phyloP scores from a whole-genome alignment of 2,113 vertebrate genomes.

The Melanocharis versteri region DNA sequence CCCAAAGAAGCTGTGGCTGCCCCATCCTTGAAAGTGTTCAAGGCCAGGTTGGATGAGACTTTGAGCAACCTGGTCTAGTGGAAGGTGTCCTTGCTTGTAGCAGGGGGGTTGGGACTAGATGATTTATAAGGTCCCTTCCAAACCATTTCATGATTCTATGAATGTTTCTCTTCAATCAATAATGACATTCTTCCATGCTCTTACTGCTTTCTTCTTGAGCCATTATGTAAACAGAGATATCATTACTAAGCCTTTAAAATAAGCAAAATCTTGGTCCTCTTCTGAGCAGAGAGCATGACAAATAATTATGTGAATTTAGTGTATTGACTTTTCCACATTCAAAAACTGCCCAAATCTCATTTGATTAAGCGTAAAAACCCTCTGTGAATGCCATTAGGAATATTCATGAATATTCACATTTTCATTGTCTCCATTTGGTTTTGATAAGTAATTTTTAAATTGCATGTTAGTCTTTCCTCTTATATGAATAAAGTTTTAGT shows the following conservation, averaged over 20 bases:
- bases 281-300: constrained; percentile 33
- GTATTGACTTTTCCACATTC: constrained; percentile 51
- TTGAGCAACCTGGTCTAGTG: not conserved
- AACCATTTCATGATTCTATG: not conserved
- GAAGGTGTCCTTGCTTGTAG: not conserved
- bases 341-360: constrained; percentile 49
- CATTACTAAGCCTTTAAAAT: not conserved
- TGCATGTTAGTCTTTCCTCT: not conserved
- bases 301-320: constrained; percentile 40
- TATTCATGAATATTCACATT: constrained; percentile 18
- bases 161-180: not conserved
- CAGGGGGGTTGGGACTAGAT: not conserved
- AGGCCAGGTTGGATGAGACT: not conserved
- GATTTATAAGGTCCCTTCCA: not conserved
- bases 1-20: not conserved
- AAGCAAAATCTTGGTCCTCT: not conserved
- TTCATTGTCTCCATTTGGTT: constrained; percentile 23
- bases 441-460: not conserved
- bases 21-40: not conserved
- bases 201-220: not conserved
- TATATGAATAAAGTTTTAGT: constrained; percentile 5
- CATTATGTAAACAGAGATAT: not conserved
- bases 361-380: constrained; percentile 58
- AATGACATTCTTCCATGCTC: not conserved
- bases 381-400: constrained; percentile 30